phyloP scores from a whole-genome alignment of 2,888 invertebrate species.

The Cerastoderma edule region DNA sequence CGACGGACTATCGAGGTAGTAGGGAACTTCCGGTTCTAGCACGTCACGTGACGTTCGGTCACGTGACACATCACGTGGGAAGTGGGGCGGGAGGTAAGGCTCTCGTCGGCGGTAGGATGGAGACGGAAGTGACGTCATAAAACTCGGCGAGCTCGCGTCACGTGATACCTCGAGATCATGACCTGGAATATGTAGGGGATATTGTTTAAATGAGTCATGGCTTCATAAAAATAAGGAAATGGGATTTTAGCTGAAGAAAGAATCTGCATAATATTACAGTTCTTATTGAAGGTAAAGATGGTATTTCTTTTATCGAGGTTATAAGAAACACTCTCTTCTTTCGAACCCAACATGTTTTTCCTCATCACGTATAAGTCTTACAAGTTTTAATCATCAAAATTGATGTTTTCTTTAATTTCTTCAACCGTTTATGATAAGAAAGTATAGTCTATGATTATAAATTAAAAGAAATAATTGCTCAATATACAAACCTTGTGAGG shows the following conservation, averaged over 20 bases:
- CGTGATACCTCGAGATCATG: slow-evolving; percentile 17
- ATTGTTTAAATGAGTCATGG: background rate
- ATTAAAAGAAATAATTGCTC: background rate
- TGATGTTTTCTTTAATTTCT: no score
- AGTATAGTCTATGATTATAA: no score
- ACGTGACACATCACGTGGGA: slow-evolving; percentile 29
- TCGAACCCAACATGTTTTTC: no score
- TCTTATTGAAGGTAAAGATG: no score
- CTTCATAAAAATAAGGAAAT: background rate
- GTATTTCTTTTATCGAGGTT: no score
- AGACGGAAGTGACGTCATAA: slow-evolving; percentile 22
- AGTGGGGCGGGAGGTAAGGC: slow-evolving; percentile 30
- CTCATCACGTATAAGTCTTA: no score
- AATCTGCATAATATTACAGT: no score
- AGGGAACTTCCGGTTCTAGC: slow-evolving; percentile 41
- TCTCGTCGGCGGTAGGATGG: slow-evolving; percentile 42
- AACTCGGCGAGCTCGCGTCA: slow-evolving; percentile 7
- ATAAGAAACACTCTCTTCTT: no score
- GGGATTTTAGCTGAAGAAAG: no score
- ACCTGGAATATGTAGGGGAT: slow-evolving; percentile 13
- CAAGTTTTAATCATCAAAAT: no score
- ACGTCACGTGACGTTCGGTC: slow-evolving; percentile 36
- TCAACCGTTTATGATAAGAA: no score
- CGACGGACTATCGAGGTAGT: slow-evolving; percentile 46
- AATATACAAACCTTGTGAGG: slow-evolving; percentile 30